Conservation (phyloP, 53 echinoderm and acorn worm genomes). For the Zoroaster sp. region DNA sequence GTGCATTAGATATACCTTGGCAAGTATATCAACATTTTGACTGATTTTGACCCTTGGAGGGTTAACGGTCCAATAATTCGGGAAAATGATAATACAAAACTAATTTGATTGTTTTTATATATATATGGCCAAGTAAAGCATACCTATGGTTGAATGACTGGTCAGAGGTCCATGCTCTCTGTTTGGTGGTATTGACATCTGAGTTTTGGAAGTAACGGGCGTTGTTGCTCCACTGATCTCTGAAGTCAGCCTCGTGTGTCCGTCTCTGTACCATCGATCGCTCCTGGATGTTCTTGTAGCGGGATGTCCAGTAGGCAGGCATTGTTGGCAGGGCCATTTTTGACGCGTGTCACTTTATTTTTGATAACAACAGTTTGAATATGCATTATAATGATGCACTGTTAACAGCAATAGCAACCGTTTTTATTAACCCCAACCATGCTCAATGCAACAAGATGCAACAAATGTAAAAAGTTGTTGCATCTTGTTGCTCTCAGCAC, state of each 20-base stretch:
- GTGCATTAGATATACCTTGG: too few species aligned
- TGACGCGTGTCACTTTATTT: too few species aligned
- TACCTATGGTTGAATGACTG: slow-evolving; percentile 90
- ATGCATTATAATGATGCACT: too few species aligned
- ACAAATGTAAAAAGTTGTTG: too few species aligned
- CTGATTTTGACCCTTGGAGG: too few species aligned
- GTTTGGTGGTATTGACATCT: slow-evolving; percentile 76
- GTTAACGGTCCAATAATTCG: too few species aligned
- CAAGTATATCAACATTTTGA: too few species aligned
- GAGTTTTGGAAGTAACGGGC: slow-evolving; percentile 77
- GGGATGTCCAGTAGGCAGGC: slow-evolving; percentile 87
- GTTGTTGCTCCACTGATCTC: slow-evolving; percentile 83
- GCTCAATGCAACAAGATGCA: too few species aligned
- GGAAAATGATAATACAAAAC: not conserved
- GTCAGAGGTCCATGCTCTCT: slow-evolving; percentile 95
- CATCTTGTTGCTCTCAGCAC: too few species aligned
- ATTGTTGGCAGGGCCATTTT: slow-evolving; percentile 88
- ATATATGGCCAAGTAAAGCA: not conserved
- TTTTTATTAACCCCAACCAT: too few species aligned
- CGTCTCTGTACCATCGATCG: slow-evolving; percentile 85
- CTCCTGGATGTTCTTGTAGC: slow-evolving; percentile 96
- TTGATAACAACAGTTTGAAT: too few species aligned
- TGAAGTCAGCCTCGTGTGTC: slow-evolving; percentile 84
- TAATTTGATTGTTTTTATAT: not conserved
- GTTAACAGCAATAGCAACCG: too few species aligned